Base-by-base conservation (phyloP, 2,113 vertebrate genomes). In the Puffinus mauretanicus region DNA sequence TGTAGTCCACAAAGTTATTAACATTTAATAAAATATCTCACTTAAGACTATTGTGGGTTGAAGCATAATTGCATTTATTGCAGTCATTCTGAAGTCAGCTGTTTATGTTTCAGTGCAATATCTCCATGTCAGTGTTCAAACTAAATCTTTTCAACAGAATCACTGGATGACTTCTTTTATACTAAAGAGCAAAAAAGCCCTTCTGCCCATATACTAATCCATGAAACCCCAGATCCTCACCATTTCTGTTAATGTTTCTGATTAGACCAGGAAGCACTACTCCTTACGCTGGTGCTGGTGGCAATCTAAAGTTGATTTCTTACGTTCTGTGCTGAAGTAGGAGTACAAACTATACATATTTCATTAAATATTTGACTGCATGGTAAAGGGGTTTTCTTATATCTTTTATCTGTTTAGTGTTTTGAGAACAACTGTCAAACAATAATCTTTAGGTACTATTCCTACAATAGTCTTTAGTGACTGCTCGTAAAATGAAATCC, bases 1-100 rank as follows among this genome's bases (percentile, higher is more conserved):
- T n/a, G 40, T 88, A 96, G 88, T 96, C 97, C 90, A 83, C 29
- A 82, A 93, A 93, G 70, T 90, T 95, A 95, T 90, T 94, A 96
- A 58, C 91, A 92, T 79, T 89, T 72, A 97, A 96, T 87, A 95
- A 96, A 97, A 93, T 71, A 91, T 60, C 82, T 96, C 36, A 91
- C 85, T 93, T 91, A 96, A 94, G 75, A 95, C 89, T 92, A 96
- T 65, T 92, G 60, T 30, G 26, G 19, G 72, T 89, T 92, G 88
- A 96, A 92, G 73, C 76, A 88, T 61, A 97, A 96, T 85, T 95
- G 84, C 61, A 89, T 95, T 91, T 86, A 54, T 62, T 36, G 42
- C 65, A 83, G n/a, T 91, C 70, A 94, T 78, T 94, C 72, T 89
- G 73, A 95, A 24, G 2, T 79, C 77, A 80, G 81, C 52, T 90